phyloP scores from a whole-genome alignment of 1,140 invertebrate species.

The Drosophila arizonae region DNA sequence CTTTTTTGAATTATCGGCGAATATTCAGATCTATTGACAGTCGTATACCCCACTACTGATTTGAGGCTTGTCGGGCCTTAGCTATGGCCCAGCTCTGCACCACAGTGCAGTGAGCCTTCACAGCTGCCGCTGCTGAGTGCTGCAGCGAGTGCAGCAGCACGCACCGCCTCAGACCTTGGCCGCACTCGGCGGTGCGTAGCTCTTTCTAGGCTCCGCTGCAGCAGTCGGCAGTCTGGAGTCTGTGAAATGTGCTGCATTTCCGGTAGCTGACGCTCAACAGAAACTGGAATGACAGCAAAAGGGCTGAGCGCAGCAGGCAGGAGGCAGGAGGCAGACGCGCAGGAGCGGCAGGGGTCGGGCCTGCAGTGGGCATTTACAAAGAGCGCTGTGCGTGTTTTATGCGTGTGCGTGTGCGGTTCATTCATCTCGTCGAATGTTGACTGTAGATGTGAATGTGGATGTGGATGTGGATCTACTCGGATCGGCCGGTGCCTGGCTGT shows the following conservation, averaged over 20 bases:
- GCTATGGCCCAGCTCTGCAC: slow-evolving; percentile 2
- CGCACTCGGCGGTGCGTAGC: neutral
- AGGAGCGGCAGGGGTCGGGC: neutral
- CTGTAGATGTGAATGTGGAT: neutral
- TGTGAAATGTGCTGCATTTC: slow-evolving; percentile 77
- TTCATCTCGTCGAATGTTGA: slow-evolving; percentile 34
- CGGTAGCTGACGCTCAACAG: slow-evolving; percentile 51
- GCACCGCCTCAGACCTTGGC: slow-evolving; percentile 23
- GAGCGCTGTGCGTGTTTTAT: slow-evolving; percentile 62
- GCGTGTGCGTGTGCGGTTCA: slow-evolving; percentile 67
- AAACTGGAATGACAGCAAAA: neutral
- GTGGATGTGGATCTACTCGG: slow-evolving; percentile 6
- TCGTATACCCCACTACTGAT: no score
- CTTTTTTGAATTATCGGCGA: no score
- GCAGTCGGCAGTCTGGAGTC: neutral
- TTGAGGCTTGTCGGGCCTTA: no score
- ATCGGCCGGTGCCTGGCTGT: slow-evolving; percentile 8
- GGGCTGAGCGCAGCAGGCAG: slow-evolving; percentile 8
- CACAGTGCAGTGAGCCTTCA: slow-evolving; percentile 5
- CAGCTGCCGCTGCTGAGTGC: slow-evolving; percentile 42
- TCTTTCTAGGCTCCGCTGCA: slow-evolving; percentile 1
- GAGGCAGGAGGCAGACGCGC: neutral
- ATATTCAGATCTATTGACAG: no score
- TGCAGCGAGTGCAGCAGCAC: slow-evolving; percentile 52
- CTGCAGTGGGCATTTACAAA: slow-evolving; percentile 14